Evolutionary conservation across 2,797 vertebrate species (phyloP).

Genomic region (Rhinella marina): DNA sequence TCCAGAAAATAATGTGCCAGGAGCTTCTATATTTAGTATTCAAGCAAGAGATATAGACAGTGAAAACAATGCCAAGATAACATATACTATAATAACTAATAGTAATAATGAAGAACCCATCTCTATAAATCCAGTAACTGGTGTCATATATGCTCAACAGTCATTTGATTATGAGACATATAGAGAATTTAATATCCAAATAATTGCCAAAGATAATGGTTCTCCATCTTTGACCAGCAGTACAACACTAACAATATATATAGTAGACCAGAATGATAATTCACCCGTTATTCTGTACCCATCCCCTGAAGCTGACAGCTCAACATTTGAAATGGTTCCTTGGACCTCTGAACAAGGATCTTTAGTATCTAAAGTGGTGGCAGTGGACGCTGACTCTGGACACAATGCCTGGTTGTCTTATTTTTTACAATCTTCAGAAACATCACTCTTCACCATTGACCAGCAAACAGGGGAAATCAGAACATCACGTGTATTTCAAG

Average conservation of each 20-base stretch:
- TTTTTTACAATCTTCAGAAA: slow-evolving; percentile 31
- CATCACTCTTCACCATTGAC: slow-evolving; percentile 48
- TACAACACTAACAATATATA: slow-evolving; percentile 54
- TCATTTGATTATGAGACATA: slow-evolving; percentile 75
- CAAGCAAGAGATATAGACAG: slow-evolving; percentile 70
- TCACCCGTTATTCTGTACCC: slow-evolving; percentile 58
- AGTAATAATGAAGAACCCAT: slow-evolving; percentile 51
- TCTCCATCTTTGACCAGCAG: slow-evolving; percentile 66
- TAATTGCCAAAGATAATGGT: slow-evolving; percentile 73
- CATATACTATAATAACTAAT: slow-evolving; percentile 17
- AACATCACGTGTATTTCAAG: slow-evolving; percentile 55
- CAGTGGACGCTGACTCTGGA: slow-evolving; percentile 65
- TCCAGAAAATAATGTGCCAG: slow-evolving; percentile 67
- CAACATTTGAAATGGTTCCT: slow-evolving; percentile 51
- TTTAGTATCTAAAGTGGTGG: slow-evolving; percentile 54
- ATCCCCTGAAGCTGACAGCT: slow-evolving; percentile 38
- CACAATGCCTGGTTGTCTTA: slow-evolving; percentile 58
- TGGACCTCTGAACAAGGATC: slow-evolving; percentile 45
- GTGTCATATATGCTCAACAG: slow-evolving; percentile 68
- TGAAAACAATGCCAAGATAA: slow-evolving; percentile 66
- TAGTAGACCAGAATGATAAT: slow-evolving; percentile 65
- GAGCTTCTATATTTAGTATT: slow-evolving; percentile 66
- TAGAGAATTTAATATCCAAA: slow-evolving; percentile 66
- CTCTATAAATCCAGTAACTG: slow-evolving; percentile 72
- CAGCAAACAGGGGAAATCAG: slow-evolving; percentile 48